Conservation (phyloP, 2,797 vertebrate species). For the Merluccius polli region DNA sequence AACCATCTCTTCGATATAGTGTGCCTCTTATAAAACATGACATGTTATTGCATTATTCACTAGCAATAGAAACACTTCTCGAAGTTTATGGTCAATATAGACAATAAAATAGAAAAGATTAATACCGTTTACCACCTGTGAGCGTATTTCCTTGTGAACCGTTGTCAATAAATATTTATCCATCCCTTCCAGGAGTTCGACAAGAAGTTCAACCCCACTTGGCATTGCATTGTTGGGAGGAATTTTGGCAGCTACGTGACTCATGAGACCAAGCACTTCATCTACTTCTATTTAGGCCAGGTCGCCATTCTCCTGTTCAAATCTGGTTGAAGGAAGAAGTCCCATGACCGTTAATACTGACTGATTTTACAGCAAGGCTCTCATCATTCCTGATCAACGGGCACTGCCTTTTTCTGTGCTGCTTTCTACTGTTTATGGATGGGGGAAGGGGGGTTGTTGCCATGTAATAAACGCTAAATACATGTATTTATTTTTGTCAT, state of each 20-base stretch:
- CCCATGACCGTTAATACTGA: conserved; percentile 71
- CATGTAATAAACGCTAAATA: conserved; percentile 74
- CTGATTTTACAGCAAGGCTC: conserved; percentile 79
- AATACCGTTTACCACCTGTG: neutral
- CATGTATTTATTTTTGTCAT: conserved; percentile 92
- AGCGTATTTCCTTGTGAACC: neutral
- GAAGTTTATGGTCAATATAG: neutral
- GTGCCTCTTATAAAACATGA: neutral
- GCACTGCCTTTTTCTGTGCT: conserved; percentile 77
- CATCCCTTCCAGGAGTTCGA: conserved; percentile 84
- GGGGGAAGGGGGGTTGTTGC: conserved; percentile 36
- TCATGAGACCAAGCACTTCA: conserved; percentile 98
- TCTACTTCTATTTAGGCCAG: conserved; percentile 98
- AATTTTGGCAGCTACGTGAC: conserved; percentile 98
- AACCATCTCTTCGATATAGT: neutral
- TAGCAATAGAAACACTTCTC: neutral
- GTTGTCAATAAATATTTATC: neutral
- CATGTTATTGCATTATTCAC: neutral
- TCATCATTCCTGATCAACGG: conserved; percentile 79
- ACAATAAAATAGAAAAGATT: neutral
- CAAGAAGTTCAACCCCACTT: conserved; percentile 97
- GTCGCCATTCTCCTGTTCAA: conserved; percentile 98
- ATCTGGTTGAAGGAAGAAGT: conserved; percentile 79
- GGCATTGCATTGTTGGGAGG: conserved; percentile 97
- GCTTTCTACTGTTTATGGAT: conserved; percentile 74